Evolutionary conservation across 2,797 vertebrate genomes (phyloP).

Genomic region (Catharus ustulatus): DNA sequence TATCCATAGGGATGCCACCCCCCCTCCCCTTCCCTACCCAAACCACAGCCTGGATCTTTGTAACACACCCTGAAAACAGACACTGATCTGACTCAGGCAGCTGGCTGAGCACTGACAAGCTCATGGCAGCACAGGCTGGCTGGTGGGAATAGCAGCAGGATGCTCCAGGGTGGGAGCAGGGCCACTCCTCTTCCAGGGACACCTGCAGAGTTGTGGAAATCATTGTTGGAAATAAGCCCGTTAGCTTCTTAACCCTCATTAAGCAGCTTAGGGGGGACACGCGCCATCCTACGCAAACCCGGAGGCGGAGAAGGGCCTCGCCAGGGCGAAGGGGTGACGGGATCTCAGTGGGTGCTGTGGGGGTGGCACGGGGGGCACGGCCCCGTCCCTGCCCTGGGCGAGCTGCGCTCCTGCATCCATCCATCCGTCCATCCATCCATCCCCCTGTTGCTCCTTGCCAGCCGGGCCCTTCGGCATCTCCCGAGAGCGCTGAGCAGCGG

Average conservation of each 20-base stretch:
- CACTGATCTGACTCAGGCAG: accelerated
- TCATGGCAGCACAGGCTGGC: background rate
- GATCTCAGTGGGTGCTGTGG: accelerated
- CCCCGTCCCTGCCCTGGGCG: accelerated
- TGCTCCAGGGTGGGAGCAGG: background rate
- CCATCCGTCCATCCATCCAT: too few species aligned
- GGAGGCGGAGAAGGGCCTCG: background rate
- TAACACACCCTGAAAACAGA: background rate
- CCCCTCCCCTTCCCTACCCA: background rate
- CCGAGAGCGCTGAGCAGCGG: background rate
- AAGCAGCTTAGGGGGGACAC: constrained; percentile 49
- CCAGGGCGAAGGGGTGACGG: background rate
- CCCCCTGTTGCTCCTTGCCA: background rate
- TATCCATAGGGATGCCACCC: background rate
- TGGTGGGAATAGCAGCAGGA: background rate
- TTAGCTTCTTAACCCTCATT: constrained; percentile 63
- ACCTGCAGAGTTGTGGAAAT: constrained; percentile 58
- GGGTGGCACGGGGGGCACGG: background rate
- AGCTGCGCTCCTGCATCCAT: background rate
- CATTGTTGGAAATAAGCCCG: constrained; percentile 49
- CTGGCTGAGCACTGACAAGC: background rate
- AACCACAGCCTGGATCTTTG: background rate
- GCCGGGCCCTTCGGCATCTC: background rate
- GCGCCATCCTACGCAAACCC: background rate
- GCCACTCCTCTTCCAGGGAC: background rate